Evolutionary conservation across 2,797 vertebrate species (phyloP), one percentile per base, ranked within the genome.

Genomic region (Hafferia zeledoni): DNA sequence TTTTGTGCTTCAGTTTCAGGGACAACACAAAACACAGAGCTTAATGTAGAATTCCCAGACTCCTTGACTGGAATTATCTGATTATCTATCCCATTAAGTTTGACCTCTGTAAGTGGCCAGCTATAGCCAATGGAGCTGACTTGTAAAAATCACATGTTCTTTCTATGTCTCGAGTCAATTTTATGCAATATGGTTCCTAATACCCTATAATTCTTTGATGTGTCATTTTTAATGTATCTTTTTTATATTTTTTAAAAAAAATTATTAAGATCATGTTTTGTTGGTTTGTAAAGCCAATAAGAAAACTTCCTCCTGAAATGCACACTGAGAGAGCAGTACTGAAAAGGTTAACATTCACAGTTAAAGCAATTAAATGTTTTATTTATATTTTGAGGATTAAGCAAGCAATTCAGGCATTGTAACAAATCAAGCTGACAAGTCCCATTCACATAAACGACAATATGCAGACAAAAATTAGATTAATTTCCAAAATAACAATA

Each of bases 391-490:
- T 53, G 64, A 22, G 74, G 68, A 95, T 93, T 97, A 96, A 96
- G 69, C 63, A 92, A 93, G 75, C 55, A 90, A 86, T 96, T 91
- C 79, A 94, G 83, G 88, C 81, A 86, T 87, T 94, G 76, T 90
- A 95, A 89, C 83, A 95, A 96, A 96, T 96, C 95, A 94, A 95
- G 85, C 94, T 96, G 94, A 96, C 94, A 96, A 93, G 65, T 91
- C 30, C 56, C 91, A 94, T 95, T 96, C 95, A 94, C 49, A 37
- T 85, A 95, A 96, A 90, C 89, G 84, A 95, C 96, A 97, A 93
- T 0, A 4, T 50, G 67, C 68, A 96, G 83, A 83, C 83, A 90
- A 95, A 95, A 96, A 94, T 94, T 89, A 96, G 83, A 96, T 96
- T 96, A 95, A 95, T 93, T 97, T 96, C 83, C 68, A 89, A 96